Evolutionary conservation across 2,113 vertebrate species (phyloP), one percentile per base, ranked within the genome.

Genomic region (Steatornis caripensis): DNA sequence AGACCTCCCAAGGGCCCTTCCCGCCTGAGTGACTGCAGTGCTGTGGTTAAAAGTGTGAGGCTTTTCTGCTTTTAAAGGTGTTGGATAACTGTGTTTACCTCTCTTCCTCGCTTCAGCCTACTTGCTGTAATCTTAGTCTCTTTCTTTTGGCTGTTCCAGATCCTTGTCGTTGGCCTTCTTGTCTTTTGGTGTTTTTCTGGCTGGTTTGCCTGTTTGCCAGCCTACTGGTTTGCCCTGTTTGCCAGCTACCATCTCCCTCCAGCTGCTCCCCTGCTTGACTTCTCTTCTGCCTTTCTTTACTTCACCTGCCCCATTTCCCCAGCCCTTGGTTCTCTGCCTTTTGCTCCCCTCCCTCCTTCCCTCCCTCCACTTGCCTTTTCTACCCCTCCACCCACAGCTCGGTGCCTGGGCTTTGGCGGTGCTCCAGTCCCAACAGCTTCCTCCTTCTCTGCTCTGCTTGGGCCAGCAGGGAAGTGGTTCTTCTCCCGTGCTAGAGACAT

Each of bases 401-500:
- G 0, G 13, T 30, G 30, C 32, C 43, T 69, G 71, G 30, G 30
- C 72, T 41, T 34, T 36, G 22, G 60, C 34, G 0, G 1, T 6
- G 20, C 23, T 64, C 19, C n/a, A 37, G 11, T 54, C 30, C 17
- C 7, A 34, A 4, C 6, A n/a, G 23, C 6, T 10, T 7, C 41
- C 76, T 55, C 53, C 11, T 70, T 12, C 27, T 90, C 58, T 0
- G 2, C 10, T 15, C 15, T 39, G 30, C 61, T 15, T 12, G 30
- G 26, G 45, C 30, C 34, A 9, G 34, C 49, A 37, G 32, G 21
- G 45, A 62, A 18, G 37, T 36, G 41, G 6, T 2, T 41, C 15
- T 51, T n/a, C 18, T n/a, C n/a, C 9, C 1, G 0, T 15, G 2
- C 15, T 8, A 16, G 45, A 20, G 30, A 30, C 11, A 3, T 16